phyloP scores from a whole-genome alignment of 1,140 invertebrate species.

The Pomacea maculata region DNA sequence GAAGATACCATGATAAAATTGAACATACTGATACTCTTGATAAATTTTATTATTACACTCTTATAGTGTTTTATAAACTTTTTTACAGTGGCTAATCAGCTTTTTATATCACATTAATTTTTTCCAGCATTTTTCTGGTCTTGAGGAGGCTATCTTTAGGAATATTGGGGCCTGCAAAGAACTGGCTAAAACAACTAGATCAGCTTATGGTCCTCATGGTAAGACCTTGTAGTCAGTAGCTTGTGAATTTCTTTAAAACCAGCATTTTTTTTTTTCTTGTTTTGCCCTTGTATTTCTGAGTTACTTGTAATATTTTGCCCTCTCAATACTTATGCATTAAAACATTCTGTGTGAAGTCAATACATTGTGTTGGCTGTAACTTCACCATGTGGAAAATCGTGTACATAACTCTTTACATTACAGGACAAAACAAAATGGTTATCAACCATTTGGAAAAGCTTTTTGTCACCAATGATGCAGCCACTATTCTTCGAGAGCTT shows the following conservation, averaged over 20 bases:
- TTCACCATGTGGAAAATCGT: too few species aligned
- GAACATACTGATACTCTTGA: too few species aligned
- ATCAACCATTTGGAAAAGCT: slow-evolving; percentile 99
- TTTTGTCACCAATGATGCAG: slow-evolving; percentile 99
- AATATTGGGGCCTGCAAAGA: slow-evolving; percentile 97
- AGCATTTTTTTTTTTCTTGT: too few species aligned
- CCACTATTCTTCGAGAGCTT: slow-evolving; percentile 83
- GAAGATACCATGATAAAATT: too few species aligned
- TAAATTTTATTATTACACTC: too few species aligned
- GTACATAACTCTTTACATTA: too few species aligned
- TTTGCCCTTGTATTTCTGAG: neutral
- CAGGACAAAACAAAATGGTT: slow-evolving; percentile 99
- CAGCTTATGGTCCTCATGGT: slow-evolving; percentile 93
- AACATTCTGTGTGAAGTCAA: neutral
- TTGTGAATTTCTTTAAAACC: neutral
- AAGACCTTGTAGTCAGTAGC: slow-evolving; percentile 18
- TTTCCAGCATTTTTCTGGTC: slow-evolving; percentile 88
- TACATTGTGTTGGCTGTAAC: too few species aligned
- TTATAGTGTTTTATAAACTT: neutral
- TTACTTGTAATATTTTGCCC: neutral
- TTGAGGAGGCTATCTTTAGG: slow-evolving; percentile 96
- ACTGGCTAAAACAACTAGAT: slow-evolving; percentile 89
- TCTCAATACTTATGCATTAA: neutral
- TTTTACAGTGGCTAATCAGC: neutral
- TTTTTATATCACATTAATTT: slow-evolving; percentile 20